A percentile compares a stretch with the other conserved stretches of the same genome.
phyloP scores from a whole-genome alignment of 2,797 vertebrate genomes.

The Sebastes taczanowskii region DNA sequence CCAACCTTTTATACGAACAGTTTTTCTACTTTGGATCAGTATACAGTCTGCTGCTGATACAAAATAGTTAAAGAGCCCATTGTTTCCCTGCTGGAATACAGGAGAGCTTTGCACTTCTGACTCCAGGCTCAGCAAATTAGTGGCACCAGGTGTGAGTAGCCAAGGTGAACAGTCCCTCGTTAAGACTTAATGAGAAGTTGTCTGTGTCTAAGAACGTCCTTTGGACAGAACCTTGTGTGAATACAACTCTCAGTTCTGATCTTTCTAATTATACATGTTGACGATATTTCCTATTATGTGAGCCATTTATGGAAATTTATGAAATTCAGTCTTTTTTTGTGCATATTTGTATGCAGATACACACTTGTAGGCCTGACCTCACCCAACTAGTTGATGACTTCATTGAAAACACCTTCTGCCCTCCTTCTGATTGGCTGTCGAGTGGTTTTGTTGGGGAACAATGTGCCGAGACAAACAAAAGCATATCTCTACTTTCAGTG shows the following conservation, averaged over 20 bases:
- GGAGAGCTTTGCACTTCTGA: background rate
- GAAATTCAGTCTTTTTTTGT: background rate
- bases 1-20: background rate
- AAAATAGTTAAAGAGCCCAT: background rate
- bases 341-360: background rate
- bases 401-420: background rate
- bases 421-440: slow-evolving; percentile 1
- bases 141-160: slow-evolving; percentile 1
- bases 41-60: background rate
- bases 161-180: background rate
- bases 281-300: background rate
- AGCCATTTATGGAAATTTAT: background rate
- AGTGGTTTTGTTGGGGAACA: background rate
- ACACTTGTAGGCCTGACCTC: background rate
- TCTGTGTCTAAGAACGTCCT: background rate
- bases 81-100: slow-evolving; percentile 2
- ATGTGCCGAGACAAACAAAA: background rate
- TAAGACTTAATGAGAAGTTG: background rate
- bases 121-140: background rate
- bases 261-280: background rate
- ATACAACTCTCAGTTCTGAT: background rate
- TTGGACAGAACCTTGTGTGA: background rate
- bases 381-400: background rate
- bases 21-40: background rate
- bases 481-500: background rate